A percentile compares a stretch with the other conserved stretches of the same genome.
phyloP scores from a whole-genome alignment of 2,797 vertebrate species.

The Acrossocheilus wenchowensis region DNA sequence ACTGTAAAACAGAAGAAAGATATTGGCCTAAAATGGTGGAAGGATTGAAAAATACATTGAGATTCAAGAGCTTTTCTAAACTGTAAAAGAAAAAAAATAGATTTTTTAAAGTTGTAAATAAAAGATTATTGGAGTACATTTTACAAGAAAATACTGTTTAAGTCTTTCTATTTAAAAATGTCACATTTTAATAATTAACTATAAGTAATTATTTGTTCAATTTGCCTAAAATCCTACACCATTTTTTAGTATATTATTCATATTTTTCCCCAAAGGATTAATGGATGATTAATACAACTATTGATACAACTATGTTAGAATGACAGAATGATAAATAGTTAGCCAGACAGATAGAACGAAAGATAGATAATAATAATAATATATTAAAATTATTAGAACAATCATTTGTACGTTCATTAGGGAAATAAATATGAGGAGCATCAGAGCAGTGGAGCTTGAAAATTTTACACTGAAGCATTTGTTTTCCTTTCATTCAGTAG shows the following conservation, averaged over 20 bases:
- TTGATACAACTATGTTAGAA: neutral
- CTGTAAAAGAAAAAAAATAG: neutral
- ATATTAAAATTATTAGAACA: neutral
- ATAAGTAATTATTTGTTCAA: neutral
- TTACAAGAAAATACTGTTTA: neutral
- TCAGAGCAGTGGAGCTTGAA: neutral
- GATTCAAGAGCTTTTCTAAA: neutral
- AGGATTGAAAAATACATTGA: neutral
- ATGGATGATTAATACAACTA: neutral
- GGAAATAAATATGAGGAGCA: neutral
- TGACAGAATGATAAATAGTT: neutral
- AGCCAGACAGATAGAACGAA: neutral
- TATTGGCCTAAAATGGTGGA: neutral
- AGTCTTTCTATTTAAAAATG: neutral
- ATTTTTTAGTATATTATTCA: neutral
- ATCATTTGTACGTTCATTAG: slow-evolving; percentile 21
- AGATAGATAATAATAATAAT: neutral
- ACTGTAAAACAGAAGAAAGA: neutral
- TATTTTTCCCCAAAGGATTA: neutral
- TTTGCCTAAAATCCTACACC: neutral
- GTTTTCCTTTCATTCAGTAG: slow-evolving; percentile 30
- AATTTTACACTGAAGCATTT: slow-evolving; percentile 3
- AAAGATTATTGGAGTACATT: too few species aligned
- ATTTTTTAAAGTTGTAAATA: too few species aligned
- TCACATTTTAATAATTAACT: neutral